Evolutionary conservation across 2,888 invertebrate genomes (phyloP), one percentile per base, ranked within the genome.

Genomic region (Choristoneura rosaceana): DNA sequence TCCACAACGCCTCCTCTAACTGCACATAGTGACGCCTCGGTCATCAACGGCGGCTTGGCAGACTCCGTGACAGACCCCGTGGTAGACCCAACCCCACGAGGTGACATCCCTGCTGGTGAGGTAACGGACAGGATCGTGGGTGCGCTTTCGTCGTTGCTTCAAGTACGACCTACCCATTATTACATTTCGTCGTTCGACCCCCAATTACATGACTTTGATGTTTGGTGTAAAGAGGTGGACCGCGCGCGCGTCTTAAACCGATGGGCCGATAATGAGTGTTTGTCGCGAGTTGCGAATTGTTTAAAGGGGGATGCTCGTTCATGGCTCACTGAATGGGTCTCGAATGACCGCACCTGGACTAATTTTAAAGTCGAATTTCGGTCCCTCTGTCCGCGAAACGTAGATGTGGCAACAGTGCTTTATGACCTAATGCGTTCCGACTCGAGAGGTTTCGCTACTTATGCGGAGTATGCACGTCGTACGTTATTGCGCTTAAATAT

Each of bases 391-490:
- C 77, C 79, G 0, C 63, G 66, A 12, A 75, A 68, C 33, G 15
- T 76, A 8, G 78, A 82, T 62, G 50, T 73, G 9, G 78, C 80
- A 0, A 75, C 67, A 59, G 76, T 80, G 41, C 45, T 80, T 9
- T 78, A 43, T 41, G 77, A 79, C 0, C 75, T 76, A 5, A 78
- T 80, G 79, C 73, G 63, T 60, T 75, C 76, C 0, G 76, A 70
- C 0, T 82, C 82, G 0, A 76, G 78, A 38, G 75, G 71, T 4
- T 82, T 73, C 59, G 0, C 64, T 0, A 76, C 80, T 0, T 84
- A 81, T 34, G 78, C 81, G 0, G 82, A 82, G 34, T 82, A 82
- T 41, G 82, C 80, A 0, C 74, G 81, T 5, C 74, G 78, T 1
- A 73, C 82, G 0, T 25, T 82, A 12, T 62, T 82, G 3, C 76